Evolutionary conservation across 2,113 vertebrate species (phyloP).

Genomic region (Opisthocomus hoazin): DNA sequence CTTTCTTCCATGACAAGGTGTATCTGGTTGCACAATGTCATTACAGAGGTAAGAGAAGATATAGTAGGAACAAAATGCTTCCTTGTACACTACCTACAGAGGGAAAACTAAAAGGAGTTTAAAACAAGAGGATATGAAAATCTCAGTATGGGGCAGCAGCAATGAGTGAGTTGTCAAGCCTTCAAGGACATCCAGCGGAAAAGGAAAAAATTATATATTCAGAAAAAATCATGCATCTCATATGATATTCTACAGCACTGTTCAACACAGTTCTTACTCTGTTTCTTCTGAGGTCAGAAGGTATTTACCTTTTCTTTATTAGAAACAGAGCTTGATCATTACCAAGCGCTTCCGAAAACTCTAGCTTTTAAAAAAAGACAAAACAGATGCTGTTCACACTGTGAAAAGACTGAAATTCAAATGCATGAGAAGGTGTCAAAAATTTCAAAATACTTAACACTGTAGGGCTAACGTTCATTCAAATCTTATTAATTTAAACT

Average conservation of each 20-base stretch:
- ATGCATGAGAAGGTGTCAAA: background rate
- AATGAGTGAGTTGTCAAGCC: background rate
- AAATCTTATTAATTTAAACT: constrained; percentile 2
- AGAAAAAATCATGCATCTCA: background rate
- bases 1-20: background rate
- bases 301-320: background rate
- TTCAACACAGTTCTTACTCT: background rate
- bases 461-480: background rate
- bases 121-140: background rate
- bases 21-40: background rate
- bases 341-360: background rate
- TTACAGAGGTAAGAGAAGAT: background rate
- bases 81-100: background rate
- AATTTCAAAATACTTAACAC: background rate
- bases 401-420: background rate
- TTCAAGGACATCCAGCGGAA: background rate
- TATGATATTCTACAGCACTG: background rate
- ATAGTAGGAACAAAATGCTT: background rate
- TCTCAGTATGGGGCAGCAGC: background rate
- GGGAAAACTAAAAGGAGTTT: background rate
- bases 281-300: background rate
- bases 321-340: background rate
- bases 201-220: background rate
- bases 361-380: background rate
- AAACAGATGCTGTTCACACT: background rate